A percentile compares a stretch with the other conserved stretches of the same genome.
Conservation (phyloP, 2,797 vertebrate species). For the Sebastiscus tertius region DNA sequence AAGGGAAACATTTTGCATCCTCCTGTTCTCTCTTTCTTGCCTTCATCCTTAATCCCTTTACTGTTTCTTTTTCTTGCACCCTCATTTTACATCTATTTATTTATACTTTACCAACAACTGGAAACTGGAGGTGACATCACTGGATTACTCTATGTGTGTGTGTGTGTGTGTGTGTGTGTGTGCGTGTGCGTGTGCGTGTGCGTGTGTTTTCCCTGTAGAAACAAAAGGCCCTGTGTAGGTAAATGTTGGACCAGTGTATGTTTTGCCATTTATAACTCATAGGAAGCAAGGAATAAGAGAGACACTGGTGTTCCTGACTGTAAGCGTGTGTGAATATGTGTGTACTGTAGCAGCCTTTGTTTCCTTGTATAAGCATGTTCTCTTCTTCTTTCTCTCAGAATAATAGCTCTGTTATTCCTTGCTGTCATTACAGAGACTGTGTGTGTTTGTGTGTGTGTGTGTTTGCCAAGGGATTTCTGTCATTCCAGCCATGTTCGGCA, state of each 20-base stretch:
- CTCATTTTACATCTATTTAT: neutral
- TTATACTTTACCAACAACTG: neutral
- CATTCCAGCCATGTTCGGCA: slow-evolving; percentile 51
- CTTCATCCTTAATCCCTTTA: neutral
- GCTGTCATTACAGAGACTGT: slow-evolving; percentile 50
- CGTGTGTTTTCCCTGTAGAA: slow-evolving; percentile 26
- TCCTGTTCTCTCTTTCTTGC: neutral
- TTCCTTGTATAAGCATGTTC: slow-evolving; percentile 65
- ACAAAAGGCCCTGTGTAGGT: slow-evolving; percentile 68
- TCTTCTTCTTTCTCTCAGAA: slow-evolving; percentile 50
- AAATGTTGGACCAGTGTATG: slow-evolving; percentile 58
- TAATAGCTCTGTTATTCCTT: slow-evolving; percentile 65
- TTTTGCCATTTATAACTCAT: slow-evolving; percentile 67
- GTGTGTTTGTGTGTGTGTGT: slow-evolving; percentile 12
- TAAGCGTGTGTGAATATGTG: slow-evolving; percentile 7
- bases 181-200: neutral
- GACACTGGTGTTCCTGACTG: slow-evolving; percentile 49
- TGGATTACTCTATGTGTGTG: neutral
- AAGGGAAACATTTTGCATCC: neutral
- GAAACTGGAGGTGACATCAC: slow-evolving; percentile 40
- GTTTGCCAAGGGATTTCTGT: slow-evolving; percentile 53
- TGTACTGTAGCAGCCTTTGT: slow-evolving; percentile 58
- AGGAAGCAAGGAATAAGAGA: slow-evolving; percentile 38
- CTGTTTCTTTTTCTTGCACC: neutral
- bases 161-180: slow-evolving; percentile 5